These are phyloP conservation scores for Tetrax tetrax DNA, from an alignment of 2,113 vertebrate genomes.

Conservation along the genomic window DNA sequence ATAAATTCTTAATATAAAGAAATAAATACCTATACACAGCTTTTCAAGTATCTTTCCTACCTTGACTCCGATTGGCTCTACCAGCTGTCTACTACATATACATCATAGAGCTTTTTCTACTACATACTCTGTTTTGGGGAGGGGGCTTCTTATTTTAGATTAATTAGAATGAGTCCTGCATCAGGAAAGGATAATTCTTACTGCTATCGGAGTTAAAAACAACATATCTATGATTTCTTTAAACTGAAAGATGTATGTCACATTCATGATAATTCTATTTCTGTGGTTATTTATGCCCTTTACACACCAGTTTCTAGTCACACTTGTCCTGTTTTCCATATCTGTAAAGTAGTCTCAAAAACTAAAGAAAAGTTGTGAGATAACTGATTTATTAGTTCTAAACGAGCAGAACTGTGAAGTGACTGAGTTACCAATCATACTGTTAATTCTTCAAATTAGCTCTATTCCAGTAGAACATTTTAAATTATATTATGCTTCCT, in stretches of 20 bases:
- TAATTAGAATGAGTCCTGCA: background rate
- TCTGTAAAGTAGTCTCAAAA: background rate
- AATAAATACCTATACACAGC: background rate
- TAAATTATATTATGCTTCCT: background rate
- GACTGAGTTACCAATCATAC: background rate
- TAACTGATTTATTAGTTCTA: background rate
- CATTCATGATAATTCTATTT: background rate
- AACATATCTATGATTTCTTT: background rate
- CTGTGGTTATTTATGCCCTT: background rate
- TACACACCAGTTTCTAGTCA: background rate
- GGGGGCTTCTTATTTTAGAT: background rate
- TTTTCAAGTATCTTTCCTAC: background rate
- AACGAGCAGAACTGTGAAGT: background rate
- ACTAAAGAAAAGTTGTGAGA: background rate
- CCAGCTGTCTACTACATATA: background rate
- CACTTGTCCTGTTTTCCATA: background rate
- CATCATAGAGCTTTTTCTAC: background rate
- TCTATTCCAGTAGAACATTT: background rate
- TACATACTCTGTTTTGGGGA: background rate
- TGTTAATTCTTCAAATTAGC: background rate
- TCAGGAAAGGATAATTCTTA: background rate
- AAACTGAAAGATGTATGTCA: background rate
- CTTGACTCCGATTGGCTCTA: background rate
- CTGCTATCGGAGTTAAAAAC: background rate
- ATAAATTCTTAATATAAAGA: background rate